Conservation (phyloP, 2,888 invertebrate species). For the Acleris sparsana region DNA sequence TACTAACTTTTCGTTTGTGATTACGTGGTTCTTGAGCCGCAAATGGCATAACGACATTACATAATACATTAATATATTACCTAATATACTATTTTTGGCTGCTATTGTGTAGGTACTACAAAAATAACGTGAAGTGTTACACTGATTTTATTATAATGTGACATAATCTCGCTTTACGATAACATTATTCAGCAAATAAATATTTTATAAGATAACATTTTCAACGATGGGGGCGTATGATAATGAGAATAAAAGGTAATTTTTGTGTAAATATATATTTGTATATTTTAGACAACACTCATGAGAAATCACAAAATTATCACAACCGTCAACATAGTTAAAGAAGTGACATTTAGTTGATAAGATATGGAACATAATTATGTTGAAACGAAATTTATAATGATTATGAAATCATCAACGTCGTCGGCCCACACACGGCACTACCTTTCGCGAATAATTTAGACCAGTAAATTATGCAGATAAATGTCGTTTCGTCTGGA, state of each 20-base stretch:
- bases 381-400: constrained; percentile 5
- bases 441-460: constrained; percentile 2
- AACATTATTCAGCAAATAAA: constrained; percentile 21
- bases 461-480: constrained; percentile 7
- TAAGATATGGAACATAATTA: constrained; percentile 25
- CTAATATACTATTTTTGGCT: too few species aligned
- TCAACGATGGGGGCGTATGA: constrained; percentile 16
- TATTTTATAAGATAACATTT: constrained; percentile 12
- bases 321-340: constrained; percentile 19
- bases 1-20: constrained; percentile 14
- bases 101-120: too few species aligned
- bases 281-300: constrained; percentile 19
- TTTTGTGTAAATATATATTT: constrained; percentile 11
- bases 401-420: constrained; percentile 24
- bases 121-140: neutral
- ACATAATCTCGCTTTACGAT: constrained; percentile 1
- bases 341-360: constrained; percentile 15
- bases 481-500: neutral
- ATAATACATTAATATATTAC: neutral
- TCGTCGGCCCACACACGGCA: constrained; percentile 8
- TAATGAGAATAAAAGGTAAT: neutral
- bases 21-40: constrained; percentile 17
- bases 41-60: constrained; percentile 23
- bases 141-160: neutral
- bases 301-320: constrained; percentile 25